phyloP scores from a whole-genome alignment of 2,797 vertebrate species.

The Morelia viridis region DNA sequence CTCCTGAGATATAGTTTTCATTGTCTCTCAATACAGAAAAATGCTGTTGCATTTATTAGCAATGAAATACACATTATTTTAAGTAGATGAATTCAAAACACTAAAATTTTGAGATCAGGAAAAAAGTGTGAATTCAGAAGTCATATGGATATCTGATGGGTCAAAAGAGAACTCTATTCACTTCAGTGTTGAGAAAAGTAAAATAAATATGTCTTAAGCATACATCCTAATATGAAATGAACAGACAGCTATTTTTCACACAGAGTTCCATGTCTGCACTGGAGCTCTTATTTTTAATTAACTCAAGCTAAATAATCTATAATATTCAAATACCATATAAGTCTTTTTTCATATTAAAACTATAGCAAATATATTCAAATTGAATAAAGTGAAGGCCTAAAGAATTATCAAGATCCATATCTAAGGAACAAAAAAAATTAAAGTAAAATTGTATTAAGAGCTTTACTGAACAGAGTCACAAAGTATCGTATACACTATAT shows the following conservation, averaged over 20 bases:
- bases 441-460: neutral
- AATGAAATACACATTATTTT: neutral
- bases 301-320: neutral
- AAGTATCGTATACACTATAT: neutral
- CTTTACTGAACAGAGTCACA: neutral
- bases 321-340: neutral
- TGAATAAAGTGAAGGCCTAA: neutral
- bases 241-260: neutral
- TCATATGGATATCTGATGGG: neutral
- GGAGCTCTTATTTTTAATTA: neutral
- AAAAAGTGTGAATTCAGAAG: neutral
- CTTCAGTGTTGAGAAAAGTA: neutral
- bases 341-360: neutral
- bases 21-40: conserved; percentile 46
- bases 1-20: conserved; percentile 42
- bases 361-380: neutral
- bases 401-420: neutral
- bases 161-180: neutral
- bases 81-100: neutral
- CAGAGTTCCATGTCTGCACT: neutral
- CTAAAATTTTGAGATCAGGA: neutral
- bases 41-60: conserved; percentile 50
- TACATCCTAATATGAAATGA: neutral
- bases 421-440: neutral
- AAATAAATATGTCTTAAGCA: neutral